Percentiles rank a stretch among this genome's conserved stretches.
phyloP scores from a whole-genome alignment of 1,140 invertebrate species.

The Drosophila kikkawai region DNA sequence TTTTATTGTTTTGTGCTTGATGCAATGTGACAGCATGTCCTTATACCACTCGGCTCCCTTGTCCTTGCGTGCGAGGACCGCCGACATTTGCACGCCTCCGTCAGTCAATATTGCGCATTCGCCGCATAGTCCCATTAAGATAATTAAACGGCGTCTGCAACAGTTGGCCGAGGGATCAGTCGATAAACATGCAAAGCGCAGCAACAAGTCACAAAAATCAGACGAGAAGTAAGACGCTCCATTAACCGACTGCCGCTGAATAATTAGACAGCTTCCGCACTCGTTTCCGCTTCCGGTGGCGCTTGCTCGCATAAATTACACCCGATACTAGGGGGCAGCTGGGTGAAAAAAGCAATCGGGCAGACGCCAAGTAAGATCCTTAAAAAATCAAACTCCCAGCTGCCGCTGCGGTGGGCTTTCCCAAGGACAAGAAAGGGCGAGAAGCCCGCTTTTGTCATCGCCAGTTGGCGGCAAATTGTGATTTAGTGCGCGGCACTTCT shows the following conservation, averaged over 20 bases:
- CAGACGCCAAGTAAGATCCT: constrained; percentile 1
- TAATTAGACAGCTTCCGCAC: constrained; percentile 59
- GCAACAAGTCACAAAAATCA: constrained; percentile 21
- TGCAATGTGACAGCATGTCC: constrained; percentile 60
- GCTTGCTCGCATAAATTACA: constrained; percentile 54
- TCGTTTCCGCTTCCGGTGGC: constrained; percentile 47
- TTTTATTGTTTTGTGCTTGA: constrained; percentile 71
- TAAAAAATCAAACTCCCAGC: constrained; percentile 31
- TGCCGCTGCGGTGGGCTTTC: constrained; percentile 29
- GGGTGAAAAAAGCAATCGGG: background rate
- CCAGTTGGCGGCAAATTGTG: constrained; percentile 31
- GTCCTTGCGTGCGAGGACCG: constrained; percentile 17
- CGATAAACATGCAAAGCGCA: constrained; percentile 47
- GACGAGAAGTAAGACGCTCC: constrained; percentile 16
- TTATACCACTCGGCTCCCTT: constrained; percentile 3
- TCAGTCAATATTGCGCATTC: constrained; percentile 71
- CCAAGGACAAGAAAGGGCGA: constrained; percentile 19
- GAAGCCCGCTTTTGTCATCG: constrained; percentile 28
- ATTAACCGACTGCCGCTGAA: constrained; percentile 47
- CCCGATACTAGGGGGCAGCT: constrained; percentile 11
- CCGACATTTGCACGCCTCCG: constrained; percentile 28
- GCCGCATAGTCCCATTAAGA: constrained; percentile 65
- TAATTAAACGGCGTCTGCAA: constrained; percentile 65
- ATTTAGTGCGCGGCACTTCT: constrained; percentile 6
- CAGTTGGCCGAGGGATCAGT: constrained; percentile 46